Base-by-base conservation (phyloP, 2,113 vertebrate genomes). In the Atrichornis clamosus region DNA sequence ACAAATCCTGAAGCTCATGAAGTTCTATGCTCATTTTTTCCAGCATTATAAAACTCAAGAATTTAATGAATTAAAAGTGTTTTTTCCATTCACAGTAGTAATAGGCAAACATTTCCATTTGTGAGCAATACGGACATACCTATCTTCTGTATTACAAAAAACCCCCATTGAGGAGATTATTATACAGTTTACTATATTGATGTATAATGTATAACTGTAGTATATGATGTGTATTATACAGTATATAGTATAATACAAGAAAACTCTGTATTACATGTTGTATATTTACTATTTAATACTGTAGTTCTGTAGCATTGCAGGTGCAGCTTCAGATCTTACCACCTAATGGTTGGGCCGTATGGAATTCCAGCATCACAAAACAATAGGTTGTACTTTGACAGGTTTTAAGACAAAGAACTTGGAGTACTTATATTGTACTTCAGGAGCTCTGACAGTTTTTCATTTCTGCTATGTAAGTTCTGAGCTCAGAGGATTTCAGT, bases 361-460 rank as follows among this genome's bases (percentile, higher is more conserved):
- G 28, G 56, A 75, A 75, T 79, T 93, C 74, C 79, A 90, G 74
- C 49, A 87, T 88, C 80, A 70, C 80, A 86, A 41, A 89, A 52
- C 5, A 11, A 3, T 23, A 69, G 28, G 60, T 35, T 80, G 42
- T 79, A 65, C n/a, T 63, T 91, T 46, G 18, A 39, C 56, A 80
- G 49, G 49, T 83, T 87, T 78, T 79, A 78, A 92, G 52, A 80
- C 24, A 63, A 82, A 74, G n/a, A 79, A 70, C 52, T 77, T 84
- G 6, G n/a, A 83, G 18, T 44, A 42, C 10, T 74, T 30, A 7
- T 2, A 27, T 20, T 11, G 49, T 50, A 13, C 60, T 97, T 99
- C 98, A 99, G 91, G 98, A 98, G 47, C 96, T 96, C 77, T 98
- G 85, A 63, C 95, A 95, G 87, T 97, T 98, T 97, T 98, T 99